These are phyloP conservation scores for Folsomia candida DNA, from an alignment of 2,888 invertebrate genomes.

Conservation along the genomic window DNA sequence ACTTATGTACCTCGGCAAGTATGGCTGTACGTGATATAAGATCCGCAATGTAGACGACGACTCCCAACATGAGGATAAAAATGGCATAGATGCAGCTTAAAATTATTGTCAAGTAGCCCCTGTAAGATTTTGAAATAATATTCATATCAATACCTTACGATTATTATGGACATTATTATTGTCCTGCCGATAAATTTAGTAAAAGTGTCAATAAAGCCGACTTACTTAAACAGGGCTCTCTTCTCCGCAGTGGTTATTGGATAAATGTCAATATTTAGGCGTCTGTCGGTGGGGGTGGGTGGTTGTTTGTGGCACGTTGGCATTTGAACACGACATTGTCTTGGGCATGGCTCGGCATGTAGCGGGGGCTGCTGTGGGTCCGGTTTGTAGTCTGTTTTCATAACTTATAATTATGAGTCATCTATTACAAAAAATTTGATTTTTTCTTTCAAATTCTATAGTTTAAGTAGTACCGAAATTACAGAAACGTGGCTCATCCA, in stretches of 20 bases:
- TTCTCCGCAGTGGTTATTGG: slow-evolving; percentile 53
- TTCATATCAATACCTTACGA: not conserved
- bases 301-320: not conserved
- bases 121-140: slow-evolving; percentile 52
- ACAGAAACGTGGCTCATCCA: slow-evolving; percentile 1
- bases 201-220: not conserved
- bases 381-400: too few relatives aligned
- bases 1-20: slow-evolving; percentile 63
- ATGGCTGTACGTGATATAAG: slow-evolving; percentile 57
- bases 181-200: too few relatives aligned
- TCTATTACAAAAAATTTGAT: too few relatives aligned
- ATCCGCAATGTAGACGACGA: slow-evolving; percentile 65
- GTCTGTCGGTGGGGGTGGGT: not conserved
- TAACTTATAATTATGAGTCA: too few relatives aligned
- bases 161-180: too few relatives aligned
- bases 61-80: slow-evolving; percentile 65
- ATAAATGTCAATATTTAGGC: slow-evolving; percentile 44
- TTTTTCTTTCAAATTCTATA: too few relatives aligned
- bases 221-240: slow-evolving; percentile 54
- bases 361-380: too few relatives aligned
- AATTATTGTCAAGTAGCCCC: slow-evolving; percentile 62
- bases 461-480: slow-evolving; percentile 14
- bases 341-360: too few relatives aligned
- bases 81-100: slow-evolving; percentile 69
- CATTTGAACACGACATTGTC: slow-evolving; percentile 8